Base-by-base conservation (phyloP, 1,140 invertebrate genomes). In the Himalopsyche phryganea region DNA sequence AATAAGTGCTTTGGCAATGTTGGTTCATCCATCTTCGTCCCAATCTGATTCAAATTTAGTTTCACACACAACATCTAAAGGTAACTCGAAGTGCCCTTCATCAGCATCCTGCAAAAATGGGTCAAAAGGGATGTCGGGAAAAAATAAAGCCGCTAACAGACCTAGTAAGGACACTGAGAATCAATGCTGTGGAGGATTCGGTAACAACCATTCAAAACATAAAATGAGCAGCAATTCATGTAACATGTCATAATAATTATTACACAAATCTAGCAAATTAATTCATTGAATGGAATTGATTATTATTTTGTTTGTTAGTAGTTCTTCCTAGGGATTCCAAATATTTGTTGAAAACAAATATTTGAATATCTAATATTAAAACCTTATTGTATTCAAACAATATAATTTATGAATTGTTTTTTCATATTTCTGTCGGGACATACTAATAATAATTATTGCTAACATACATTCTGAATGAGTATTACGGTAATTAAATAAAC, bases 191-290 rank as follows among this genome's bases (percentile, higher is more conserved):
- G 61, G 61, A 6, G 53, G 61, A 9, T 64, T 64, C 35, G 58
- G 50, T 9, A 51, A 50, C 17, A 44, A 58, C 15, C 38, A 58
- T 17, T 56, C 61, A 1, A 64, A 63, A 44, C 49, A 55, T 41
- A 63, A 64, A 57, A 33, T 57, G 36, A 45, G n/a, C 44, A 64
- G 57, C 38, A 57, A 64, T 45, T 64, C 61, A 7, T 64, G 61
- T 33, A 64, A 19, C 15, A 64, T 64, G 53, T 64, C 42, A 52
- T 63, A 54, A 62, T 28, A 28, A 28, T 28, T 28, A 28, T 28
- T 3, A 28, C 23, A 28, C 3, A 28, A 28, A 28, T 9, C 9
- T 28, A 28, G 23, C 9, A 5, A 28, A 28, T 28, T 28, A 28
- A 28, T 28, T 28, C 4, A 28, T 28, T 28, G 23, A 28, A 28